phyloP scores from a whole-genome alignment of 2,797 vertebrate genomes.

The Rhabdomys pumilio region DNA sequence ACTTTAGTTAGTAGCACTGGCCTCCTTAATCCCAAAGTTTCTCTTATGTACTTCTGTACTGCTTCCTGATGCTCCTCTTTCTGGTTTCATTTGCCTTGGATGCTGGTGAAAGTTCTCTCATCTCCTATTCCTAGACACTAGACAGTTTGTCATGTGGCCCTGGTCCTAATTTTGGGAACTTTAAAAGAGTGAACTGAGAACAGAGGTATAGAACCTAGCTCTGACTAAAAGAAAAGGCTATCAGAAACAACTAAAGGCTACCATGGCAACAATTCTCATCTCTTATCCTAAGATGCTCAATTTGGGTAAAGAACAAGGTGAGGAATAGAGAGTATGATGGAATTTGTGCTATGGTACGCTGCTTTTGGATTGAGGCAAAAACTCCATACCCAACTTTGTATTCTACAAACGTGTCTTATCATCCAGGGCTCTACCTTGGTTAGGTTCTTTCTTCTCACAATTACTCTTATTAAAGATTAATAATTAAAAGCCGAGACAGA shows the following conservation, averaged over 20 bases:
- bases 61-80: slow-evolving; percentile 21
- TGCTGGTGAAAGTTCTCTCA: background rate
- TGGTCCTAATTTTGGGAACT: slow-evolving; percentile 46
- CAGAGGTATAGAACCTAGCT: slow-evolving; percentile 67
- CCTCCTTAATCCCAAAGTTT: background rate
- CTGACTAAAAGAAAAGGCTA: slow-evolving; percentile 49
- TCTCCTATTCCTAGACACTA: slow-evolving; percentile 5
- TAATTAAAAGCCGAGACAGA: background rate
- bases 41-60: slow-evolving; percentile 10
- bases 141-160: background rate
- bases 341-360: slow-evolving; percentile 41
- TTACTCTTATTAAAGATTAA: slow-evolving; percentile 46
- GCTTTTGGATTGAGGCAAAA: slow-evolving; percentile 34
- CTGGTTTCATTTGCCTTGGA: slow-evolving; percentile 43
- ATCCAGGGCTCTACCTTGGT: background rate
- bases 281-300: slow-evolving; percentile 30
- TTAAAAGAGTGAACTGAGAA: slow-evolving; percentile 65
- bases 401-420: background rate
- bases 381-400: background rate
- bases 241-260: slow-evolving; percentile 15
- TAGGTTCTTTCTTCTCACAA: background rate
- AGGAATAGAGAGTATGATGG: background rate
- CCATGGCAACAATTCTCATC: slow-evolving; percentile 59
- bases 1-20: slow-evolving; percentile 39
- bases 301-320: background rate